Conservation (phyloP, 2,113 vertebrate species). For the Nesoenas mayeri region DNA sequence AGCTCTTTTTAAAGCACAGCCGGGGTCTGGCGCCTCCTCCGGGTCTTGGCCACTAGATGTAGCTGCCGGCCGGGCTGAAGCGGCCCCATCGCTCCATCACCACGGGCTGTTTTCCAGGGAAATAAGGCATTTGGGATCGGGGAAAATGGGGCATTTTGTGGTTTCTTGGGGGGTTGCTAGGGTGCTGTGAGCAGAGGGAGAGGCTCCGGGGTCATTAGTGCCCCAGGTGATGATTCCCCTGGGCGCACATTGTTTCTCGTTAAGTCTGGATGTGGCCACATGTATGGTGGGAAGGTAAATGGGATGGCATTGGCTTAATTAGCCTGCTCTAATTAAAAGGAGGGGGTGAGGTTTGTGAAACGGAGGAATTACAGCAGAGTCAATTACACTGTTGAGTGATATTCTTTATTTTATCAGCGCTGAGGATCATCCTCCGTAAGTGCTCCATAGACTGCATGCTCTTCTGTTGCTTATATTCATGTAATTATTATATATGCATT, state of each 20-base stretch:
- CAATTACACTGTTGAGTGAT: no score
- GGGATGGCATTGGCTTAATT: not conserved
- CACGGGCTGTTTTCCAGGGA: not conserved
- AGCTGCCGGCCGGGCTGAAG: not conserved
- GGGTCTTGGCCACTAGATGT: not conserved
- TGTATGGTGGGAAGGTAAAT: rapidly evolving
- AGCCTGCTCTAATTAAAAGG: not conserved
- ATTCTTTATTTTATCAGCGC: no score
- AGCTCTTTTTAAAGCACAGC: not conserved
- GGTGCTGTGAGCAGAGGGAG: not conserved
- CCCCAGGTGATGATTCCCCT: no score
- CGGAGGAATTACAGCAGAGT: no score
- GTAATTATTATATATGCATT: no score
- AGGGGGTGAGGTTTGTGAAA: not conserved
- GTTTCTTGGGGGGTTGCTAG: rapidly evolving
- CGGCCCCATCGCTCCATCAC: not conserved
- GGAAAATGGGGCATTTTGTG: not conserved
- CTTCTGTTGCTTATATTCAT: no score
- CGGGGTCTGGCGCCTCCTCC: no score
- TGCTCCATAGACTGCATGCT: no score
- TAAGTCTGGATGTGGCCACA: rapidly evolving
- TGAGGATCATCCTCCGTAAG: no score
- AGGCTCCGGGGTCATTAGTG: rapidly evolving
- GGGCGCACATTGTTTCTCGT: no score
- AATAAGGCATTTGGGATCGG: not conserved